Evolutionary conservation across 2,113 vertebrate genomes (phyloP), one percentile per base, ranked within the genome.

Genomic region (Phoxinus phoxinus): DNA sequence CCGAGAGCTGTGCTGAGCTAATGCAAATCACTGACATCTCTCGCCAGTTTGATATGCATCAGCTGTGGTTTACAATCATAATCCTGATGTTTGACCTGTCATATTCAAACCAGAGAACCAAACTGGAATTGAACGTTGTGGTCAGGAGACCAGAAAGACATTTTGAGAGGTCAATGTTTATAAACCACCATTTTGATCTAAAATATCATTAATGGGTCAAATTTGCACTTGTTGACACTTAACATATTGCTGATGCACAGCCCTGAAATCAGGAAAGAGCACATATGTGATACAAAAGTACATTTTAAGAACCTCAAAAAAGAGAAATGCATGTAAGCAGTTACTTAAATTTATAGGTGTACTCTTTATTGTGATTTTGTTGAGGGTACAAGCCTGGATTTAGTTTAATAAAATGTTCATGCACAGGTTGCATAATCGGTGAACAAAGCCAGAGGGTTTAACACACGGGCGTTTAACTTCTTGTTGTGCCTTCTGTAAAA

Each of bases 101-200:
- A 81, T 5, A n/a, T 35, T 78, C 4, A 35, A 15, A 13, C 23
- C 41, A 41, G 11, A 1, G 35, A 21, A 41, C n/a, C 13, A 25
- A 37, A 10, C 0, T 25, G 23, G 37, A 72, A 32, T 35, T 69
- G 13, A 1, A 69, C 30, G 9, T 9, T 67, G n/a, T 25, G 17
- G 12, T 35, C 23, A 58, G 13, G n/a, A 32, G 56, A 35, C 58
- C 59, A 53, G 75, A 76, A 48, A 78, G 73, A 56, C 86, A 77
- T 87, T 85, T 63, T 72, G 59, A 61, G 65, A 85, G 72, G 78
- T 77, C 86, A 35, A 6, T 53, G 13, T 32, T 41, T 53, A 53
- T 23, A 4, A 23, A 21, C 1, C 3, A 3, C 11, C 12, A 25
- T 25, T 7, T 46, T 23, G 12, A 27, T 3, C 23, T 8, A 8